Base-by-base conservation (phyloP, 2,113 vertebrate genomes). In the Rhinogobius similis region DNA sequence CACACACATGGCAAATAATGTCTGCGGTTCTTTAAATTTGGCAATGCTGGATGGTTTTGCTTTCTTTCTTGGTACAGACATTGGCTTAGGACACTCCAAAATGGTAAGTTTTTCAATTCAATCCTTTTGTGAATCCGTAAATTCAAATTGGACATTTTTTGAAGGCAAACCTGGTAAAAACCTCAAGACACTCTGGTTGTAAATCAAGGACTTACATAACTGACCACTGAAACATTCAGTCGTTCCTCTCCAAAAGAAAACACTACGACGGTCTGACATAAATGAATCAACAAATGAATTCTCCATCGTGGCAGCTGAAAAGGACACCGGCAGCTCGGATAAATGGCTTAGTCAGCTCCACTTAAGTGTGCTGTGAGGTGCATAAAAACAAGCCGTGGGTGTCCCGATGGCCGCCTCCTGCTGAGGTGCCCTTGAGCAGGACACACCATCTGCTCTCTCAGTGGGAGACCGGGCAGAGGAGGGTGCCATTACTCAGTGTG, bases 331-430 rank as follows among this genome's bases (percentile, higher is more conserved):
- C 58, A 36, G 58, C 4, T 3, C 29, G 18, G 58, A 61, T 20
- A n/a, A 36, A 36, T 21, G 29, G 58, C 58, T 61, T n/a, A n/a
- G 29, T 61, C 29, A 38, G 58, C 58, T 61, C 29, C 58, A 36
- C 58, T 38, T 29, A n/a, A 21, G 27, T 11, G 58, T 36, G 29
- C 58, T 21, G 29, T 36, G 27, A 32, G 18, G 29, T 20, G 3
- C 20, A 21, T n/a, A 38, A 61, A 61, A 38, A 58, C 13, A 5
- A 58, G 38, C 4, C 16, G 24, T 18, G 14, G 58, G 58, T 61
- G 18, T 61, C 3, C 62, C 36, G 21, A 26, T 1, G 24, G 24
- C 1, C 8, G 16, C n/a, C 13, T n/a, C 0, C n/a, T 55, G 38
- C 41, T 9, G 26, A n/a, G 0, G 27, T 50, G 52, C 50, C 27